A percentile compares a stretch with the other conserved stretches of the same genome.
Evolutionary conservation across 2,113 vertebrate genomes (phyloP).

Genomic region (Pitta sordida): DNA sequence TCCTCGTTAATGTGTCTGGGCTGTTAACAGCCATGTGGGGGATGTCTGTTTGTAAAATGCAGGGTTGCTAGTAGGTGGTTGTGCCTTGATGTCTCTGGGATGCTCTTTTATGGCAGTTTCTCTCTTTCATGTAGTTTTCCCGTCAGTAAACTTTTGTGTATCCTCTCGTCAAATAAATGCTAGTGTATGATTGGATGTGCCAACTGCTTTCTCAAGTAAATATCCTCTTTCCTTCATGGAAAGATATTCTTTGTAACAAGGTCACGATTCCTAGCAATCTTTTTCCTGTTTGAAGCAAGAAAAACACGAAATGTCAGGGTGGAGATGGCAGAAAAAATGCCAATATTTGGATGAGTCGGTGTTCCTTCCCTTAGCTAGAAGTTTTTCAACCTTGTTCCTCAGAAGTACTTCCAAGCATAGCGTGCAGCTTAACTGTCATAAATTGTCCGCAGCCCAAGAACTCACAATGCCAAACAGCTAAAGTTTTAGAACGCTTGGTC

Average conservation of each 20-base stretch:
- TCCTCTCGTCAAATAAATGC: background rate
- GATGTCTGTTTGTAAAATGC: conserved; percentile 53
- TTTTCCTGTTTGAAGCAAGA: background rate
- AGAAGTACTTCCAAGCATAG: background rate
- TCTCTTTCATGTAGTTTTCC: background rate
- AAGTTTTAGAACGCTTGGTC: background rate
- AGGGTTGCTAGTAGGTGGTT: conserved; percentile 27
- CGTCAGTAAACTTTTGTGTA: background rate
- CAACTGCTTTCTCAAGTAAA: background rate
- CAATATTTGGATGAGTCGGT: background rate
- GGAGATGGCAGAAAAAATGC: background rate
- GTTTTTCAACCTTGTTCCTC: background rate
- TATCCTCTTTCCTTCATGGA: background rate
- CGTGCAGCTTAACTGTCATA: background rate
- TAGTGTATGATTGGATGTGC: background rate
- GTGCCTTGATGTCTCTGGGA: conserved; percentile 42
- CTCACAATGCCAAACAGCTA: rapidly evolving
- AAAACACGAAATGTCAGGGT: background rate
- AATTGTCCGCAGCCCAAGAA: background rate
- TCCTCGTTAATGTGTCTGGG: conserved; percentile 67
- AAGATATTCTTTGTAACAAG: background rate
- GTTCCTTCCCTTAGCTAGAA: background rate
- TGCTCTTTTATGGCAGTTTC: conserved; percentile 9
- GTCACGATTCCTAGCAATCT: background rate
- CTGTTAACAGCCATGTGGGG: conserved; percentile 54